Percentiles rank a stretch among this genome's conserved stretches.
Conservation (phyloP, 35 echinoderm and acorn worm genomes). For the Patiria miniata region DNA sequence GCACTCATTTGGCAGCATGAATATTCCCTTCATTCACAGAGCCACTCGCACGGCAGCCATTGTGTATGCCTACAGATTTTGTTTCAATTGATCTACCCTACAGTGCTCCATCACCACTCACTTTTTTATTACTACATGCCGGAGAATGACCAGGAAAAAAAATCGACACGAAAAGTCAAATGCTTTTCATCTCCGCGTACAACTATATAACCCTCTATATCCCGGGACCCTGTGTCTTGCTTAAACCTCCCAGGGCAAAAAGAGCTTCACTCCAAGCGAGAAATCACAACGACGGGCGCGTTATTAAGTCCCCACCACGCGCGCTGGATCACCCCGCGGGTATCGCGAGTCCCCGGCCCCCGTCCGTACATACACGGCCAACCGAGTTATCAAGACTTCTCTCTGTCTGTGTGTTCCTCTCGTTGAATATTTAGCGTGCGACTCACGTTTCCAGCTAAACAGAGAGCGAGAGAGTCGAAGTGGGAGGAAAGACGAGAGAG, state of each 20-base stretch:
- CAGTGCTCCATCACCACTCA: constrained; percentile 21
- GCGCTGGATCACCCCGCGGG: constrained; percentile 17
- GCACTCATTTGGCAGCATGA: neutral
- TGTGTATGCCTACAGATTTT: constrained; percentile 8
- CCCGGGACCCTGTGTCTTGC: too few species aligned
- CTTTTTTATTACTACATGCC: neutral
- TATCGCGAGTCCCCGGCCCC: neutral
- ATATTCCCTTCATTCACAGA: neutral
- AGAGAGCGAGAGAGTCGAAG: neutral
- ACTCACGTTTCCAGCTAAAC: constrained; percentile 6
- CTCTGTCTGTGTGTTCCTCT: neutral
- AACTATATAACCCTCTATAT: too few species aligned
- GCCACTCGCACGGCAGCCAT: neutral
- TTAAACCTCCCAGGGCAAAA: neutral
- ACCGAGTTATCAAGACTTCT: constrained; percentile 2
- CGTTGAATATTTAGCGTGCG: constrained; percentile 17
- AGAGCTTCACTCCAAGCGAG: neutral
- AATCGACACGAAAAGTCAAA: neutral
- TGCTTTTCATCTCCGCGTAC: neutral
- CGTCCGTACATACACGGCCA: neutral
- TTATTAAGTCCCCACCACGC: constrained; percentile 30
- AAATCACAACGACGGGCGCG: constrained; percentile 10
- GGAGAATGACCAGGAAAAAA: neutral
- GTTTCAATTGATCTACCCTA: constrained; percentile 18
- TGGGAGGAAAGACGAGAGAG: neutral